Evolutionary conservation across 2,888 invertebrate genomes (phyloP).

Genomic region (Conops quadrifasciatus): DNA sequence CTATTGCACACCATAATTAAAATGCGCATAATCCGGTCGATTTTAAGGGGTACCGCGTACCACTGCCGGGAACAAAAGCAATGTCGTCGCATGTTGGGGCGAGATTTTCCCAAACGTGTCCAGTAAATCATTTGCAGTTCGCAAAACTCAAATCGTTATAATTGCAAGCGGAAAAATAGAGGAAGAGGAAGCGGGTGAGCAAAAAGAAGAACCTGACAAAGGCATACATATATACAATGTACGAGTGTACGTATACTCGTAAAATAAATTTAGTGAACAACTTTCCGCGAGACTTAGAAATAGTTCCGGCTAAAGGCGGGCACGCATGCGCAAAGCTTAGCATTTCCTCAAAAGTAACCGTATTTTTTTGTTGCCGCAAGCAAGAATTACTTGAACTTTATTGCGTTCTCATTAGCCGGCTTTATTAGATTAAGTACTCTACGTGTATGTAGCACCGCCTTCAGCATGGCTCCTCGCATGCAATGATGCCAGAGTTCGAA

Average conservation of each 20-base stretch:
- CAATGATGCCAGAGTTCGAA: not conserved
- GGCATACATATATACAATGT: not conserved
- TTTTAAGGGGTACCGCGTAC: not conserved
- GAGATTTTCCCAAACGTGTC: conserved; percentile 44
- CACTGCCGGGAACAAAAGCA: conserved; percentile 23
- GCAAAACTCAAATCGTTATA: conserved; percentile 30
- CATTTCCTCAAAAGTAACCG: conserved; percentile 18
- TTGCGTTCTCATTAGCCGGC: conserved; percentile 29
- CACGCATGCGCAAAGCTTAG: conserved; percentile 33
- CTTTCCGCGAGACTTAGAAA: not conserved
- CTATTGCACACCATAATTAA: conserved; percentile 19
- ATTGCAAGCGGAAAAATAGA: conserved; percentile 27
- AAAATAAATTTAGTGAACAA: no score
- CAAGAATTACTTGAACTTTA: conserved; percentile 8
- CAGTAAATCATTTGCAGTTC: conserved; percentile 44
- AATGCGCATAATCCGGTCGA: conserved; percentile 31
- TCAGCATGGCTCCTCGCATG: not conserved
- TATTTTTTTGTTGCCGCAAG: not conserved
- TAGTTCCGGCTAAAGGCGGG: not conserved
- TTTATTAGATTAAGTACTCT: conserved; percentile 24
- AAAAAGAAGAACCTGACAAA: not conserved
- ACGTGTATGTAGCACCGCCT: not conserved
- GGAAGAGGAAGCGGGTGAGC: not conserved
- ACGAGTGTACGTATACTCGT: no score
- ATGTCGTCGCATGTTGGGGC: conserved; percentile 41